phyloP scores from a whole-genome alignment of 2,113 vertebrate genomes.

The Pan paniscus region DNA sequence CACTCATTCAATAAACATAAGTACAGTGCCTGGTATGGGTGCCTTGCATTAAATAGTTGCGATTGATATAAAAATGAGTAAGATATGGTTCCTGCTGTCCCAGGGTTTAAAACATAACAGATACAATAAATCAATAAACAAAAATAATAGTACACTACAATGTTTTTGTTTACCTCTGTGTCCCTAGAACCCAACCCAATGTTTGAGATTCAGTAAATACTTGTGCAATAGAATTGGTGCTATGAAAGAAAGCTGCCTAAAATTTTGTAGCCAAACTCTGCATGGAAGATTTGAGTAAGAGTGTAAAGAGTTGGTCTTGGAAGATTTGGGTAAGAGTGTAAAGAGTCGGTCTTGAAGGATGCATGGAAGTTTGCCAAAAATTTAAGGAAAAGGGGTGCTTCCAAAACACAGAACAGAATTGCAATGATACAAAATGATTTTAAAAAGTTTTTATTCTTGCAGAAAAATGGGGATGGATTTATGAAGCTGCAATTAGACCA shows the following conservation, averaged over 20 bases:
- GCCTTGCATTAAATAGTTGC: background rate
- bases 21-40: background rate
- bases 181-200: background rate
- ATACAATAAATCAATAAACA: background rate
- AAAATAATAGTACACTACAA: background rate
- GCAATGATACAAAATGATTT: background rate
- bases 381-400: background rate
- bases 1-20: background rate
- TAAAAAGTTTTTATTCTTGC: background rate
- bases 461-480: background rate
- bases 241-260: background rate
- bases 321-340: background rate
- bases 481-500: background rate
- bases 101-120: background rate
- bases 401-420: background rate
- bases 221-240: background rate
- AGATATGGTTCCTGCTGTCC: background rate
- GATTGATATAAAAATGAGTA: background rate
- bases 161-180: background rate
- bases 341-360: conserved; percentile 1
- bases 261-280: background rate
- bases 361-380: background rate
- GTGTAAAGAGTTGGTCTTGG: background rate
- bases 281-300: background rate
- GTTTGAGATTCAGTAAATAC: background rate